Evolutionary conservation across 2,113 vertebrate genomes (phyloP).

Genomic region (Scophthalmus maximus): DNA sequence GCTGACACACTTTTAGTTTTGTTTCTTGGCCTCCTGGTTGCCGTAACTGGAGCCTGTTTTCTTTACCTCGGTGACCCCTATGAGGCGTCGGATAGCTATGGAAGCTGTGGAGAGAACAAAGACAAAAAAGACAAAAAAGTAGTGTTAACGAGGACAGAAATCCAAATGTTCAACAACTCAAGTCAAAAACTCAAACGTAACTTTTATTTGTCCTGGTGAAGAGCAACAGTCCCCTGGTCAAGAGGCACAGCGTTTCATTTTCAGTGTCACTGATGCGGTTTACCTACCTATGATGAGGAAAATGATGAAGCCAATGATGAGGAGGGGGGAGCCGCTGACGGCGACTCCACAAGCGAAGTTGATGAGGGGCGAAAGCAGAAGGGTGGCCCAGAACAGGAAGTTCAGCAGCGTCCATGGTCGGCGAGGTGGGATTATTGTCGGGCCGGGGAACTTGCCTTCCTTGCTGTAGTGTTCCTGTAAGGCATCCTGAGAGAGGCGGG

Average conservation of each 20-base stretch:
- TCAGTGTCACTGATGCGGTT: no score
- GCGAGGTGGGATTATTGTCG: slow-evolving; percentile 86
- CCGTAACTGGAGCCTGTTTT: slow-evolving; percentile 98
- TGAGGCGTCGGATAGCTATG: slow-evolving; percentile 95
- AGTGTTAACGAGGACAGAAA: not conserved
- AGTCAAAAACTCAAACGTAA: not conserved
- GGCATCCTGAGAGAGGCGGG: slow-evolving; percentile 87
- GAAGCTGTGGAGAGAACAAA: slow-evolving; percentile 85
- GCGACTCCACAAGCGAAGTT: slow-evolving; percentile 92
- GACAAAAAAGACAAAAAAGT: no score
- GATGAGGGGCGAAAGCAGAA: slow-evolving; percentile 96
- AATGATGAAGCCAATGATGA: slow-evolving; percentile 93
- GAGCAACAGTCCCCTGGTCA: no score
- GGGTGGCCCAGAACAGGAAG: slow-evolving; percentile 94
- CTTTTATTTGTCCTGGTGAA: not conserved
- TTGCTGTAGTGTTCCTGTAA: slow-evolving; percentile 93
- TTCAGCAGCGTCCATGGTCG: slow-evolving; percentile 95
- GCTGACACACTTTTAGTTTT: slow-evolving; percentile 82
- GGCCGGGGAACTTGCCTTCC: slow-evolving; percentile 90
- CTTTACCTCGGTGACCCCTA: slow-evolving; percentile 97
- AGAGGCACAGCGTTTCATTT: no score
- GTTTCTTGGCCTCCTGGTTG: slow-evolving; percentile 94
- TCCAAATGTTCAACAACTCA: not conserved
- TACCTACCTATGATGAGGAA: slow-evolving; percentile 95
- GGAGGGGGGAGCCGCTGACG: slow-evolving; percentile 94